Base-by-base conservation (phyloP, 2,113 vertebrate species). In the Lampris incognitus region DNA sequence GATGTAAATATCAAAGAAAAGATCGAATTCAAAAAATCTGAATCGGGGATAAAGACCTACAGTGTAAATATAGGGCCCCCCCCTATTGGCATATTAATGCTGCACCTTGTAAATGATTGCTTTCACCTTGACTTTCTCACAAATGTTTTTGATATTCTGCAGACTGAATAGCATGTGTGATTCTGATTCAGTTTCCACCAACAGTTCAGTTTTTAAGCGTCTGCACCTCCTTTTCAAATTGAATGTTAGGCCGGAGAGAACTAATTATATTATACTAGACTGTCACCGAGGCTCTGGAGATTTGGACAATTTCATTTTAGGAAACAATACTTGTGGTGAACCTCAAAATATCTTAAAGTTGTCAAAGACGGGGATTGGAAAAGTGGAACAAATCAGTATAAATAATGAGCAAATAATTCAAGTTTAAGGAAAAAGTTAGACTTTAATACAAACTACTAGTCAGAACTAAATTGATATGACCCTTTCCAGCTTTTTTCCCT, bases 101-200 rank as follows among this genome's bases (percentile, higher is more conserved):
- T 7, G 60, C 74, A 24, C 60, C 62, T 11, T 40, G 40, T 60
- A 38, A 61, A 61, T 64, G 36, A 56, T 40, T 44, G 24, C 41
- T 66, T 74, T 74, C 83, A 81, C 61, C 59, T 60, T 87, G 84
- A 85, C 83, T 87, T 85, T 84, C 80, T 64, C 82, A 55, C 52
- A 80, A 84, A 56, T 59, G 24, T 55, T 58, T 75, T 38, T 85
- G 86, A 75, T 80, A 79, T 85, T 78, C 85, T 74, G 38, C 48
- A 79, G 75, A 84, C 83, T 79, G 82, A 42, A 63, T 49, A 1
- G 55, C 55, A 64, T 74, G 69, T 83, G 55, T 44, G 66, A 73
- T 71, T 78, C 62, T 9, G 65, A 80, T 82, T 85, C 64, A 3
- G 48, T 52, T 60, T 71, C 9, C 4, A 9, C 36, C 10, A 38